Percentiles rank a stretch among this genome's conserved stretches.
Evolutionary conservation across 2,797 vertebrate species (phyloP).

Genomic region (Eidolon dupreanum): DNA sequence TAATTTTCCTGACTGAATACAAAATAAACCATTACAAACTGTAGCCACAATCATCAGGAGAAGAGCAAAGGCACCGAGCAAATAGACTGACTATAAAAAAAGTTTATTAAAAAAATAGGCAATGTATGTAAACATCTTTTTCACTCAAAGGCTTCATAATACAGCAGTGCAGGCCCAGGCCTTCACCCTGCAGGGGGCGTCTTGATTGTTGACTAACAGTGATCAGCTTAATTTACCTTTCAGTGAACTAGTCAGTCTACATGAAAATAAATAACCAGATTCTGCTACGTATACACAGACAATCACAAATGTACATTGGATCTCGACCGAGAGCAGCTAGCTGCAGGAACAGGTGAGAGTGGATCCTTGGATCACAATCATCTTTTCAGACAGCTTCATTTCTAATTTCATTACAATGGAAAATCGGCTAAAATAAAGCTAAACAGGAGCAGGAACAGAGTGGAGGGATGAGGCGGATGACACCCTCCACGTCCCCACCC

Average conservation of each 20-base stretch:
- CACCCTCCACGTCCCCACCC: not conserved
- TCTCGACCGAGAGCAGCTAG: not conserved
- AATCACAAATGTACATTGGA: constrained; percentile 64
- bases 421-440: constrained; percentile 48
- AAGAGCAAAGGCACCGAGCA: constrained; percentile 70
- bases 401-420: constrained; percentile 54
- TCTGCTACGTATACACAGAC: constrained; percentile 39
- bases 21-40: not conserved
- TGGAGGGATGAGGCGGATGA: not conserved
- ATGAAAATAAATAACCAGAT: constrained; percentile 82
- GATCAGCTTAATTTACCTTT: constrained; percentile 77
- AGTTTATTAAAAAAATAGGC: constrained; percentile 83
- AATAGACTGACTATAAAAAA: constrained; percentile 72
- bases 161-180: constrained; percentile 71
- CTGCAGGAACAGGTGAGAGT: constrained; percentile 27
- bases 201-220: constrained; percentile 71
- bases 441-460: not conserved
- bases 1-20: not conserved
- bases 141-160: constrained; percentile 79
- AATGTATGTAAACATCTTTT: constrained; percentile 77
- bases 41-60: not conserved
- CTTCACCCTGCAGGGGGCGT: constrained; percentile 78
- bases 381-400: constrained; percentile 35
- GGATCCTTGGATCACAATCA: constrained; percentile 13
- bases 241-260: constrained; percentile 45